These are phyloP conservation scores for Zalophus californianus DNA, from an alignment of 2,797 vertebrate genomes.

Conservation along the genomic window DNA sequence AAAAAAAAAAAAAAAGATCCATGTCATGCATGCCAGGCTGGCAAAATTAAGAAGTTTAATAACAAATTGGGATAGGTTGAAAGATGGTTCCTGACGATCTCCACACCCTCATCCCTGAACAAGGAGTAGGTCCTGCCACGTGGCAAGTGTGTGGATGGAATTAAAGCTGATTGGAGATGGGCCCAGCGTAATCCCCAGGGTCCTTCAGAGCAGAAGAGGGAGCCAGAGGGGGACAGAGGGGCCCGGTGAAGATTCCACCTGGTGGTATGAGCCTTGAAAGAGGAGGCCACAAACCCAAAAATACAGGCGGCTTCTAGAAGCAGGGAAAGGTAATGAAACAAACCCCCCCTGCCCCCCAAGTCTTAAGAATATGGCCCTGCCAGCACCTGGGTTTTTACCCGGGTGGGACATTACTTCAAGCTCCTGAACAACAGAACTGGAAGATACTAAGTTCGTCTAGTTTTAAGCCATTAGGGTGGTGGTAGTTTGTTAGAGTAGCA, in stretches of 20 bases:
- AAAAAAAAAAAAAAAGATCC: no score
- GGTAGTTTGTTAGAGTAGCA: neutral
- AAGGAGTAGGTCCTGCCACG: rapidly evolving
- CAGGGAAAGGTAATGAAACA: neutral
- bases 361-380: rapidly evolving
- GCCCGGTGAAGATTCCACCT: neutral
- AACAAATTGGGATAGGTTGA: neutral
- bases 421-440: no score
- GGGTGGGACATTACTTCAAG: neutral
- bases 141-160: neutral
- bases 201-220: rapidly evolving
- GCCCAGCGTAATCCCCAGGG: rapidly evolving
- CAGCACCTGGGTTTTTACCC: rapidly evolving
- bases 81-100: rapidly evolving
- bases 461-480: neutral
- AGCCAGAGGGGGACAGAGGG: neutral
- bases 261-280: neutral
- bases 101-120: rapidly evolving
- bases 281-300: neutral
- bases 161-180: neutral
- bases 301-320: neutral
- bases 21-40: neutral
- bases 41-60: neutral
- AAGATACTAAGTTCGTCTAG: no score
- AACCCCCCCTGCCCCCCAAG: rapidly evolving